Conservation (phyloP, 2,888 invertebrate genomes). For the Malthinus seriepunctatus region DNA sequence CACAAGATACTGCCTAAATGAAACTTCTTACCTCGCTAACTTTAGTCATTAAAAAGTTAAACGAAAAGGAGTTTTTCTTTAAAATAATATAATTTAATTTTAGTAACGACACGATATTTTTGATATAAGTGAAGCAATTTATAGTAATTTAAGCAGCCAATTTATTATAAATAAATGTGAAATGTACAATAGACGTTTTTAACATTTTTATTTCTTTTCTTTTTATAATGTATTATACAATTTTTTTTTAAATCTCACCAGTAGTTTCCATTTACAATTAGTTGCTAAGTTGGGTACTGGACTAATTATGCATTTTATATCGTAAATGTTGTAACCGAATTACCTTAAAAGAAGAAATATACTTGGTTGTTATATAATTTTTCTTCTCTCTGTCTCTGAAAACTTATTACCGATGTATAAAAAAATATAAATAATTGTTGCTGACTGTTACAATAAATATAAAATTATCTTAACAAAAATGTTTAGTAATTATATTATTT, state of each 20-base stretch:
- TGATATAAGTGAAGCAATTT: constrained; percentile 4
- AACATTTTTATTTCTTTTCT: neutral
- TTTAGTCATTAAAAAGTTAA: neutral
- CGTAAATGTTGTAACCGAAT: too few species aligned
- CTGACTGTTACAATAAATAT: constrained; percentile 8
- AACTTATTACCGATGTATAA: constrained; percentile 1
- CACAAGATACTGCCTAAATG: too few species aligned
- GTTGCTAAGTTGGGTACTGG: too few species aligned
- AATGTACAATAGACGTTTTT: constrained; percentile 5
- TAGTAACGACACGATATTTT: constrained; percentile 4
- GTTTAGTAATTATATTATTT: constrained; percentile 3
- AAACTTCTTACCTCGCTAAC: too few species aligned
- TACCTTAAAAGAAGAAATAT: too few species aligned
- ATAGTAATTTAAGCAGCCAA: constrained; percentile 4
- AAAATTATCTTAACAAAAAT: too few species aligned
- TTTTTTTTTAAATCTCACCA: too few species aligned
- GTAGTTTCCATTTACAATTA: too few species aligned
- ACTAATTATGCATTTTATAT: too few species aligned
- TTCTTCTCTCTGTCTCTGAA: neutral
- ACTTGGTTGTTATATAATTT: neutral
- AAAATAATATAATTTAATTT: neutral
- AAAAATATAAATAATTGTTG: constrained; percentile 4
- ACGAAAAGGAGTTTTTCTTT: neutral
- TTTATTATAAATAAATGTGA: constrained; percentile 3
- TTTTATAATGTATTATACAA: too few species aligned